These are phyloP conservation scores for Montipora sp. DNA, from an alignment of 64 coral and sea anemone species.

Conservation along the genomic window DNA sequence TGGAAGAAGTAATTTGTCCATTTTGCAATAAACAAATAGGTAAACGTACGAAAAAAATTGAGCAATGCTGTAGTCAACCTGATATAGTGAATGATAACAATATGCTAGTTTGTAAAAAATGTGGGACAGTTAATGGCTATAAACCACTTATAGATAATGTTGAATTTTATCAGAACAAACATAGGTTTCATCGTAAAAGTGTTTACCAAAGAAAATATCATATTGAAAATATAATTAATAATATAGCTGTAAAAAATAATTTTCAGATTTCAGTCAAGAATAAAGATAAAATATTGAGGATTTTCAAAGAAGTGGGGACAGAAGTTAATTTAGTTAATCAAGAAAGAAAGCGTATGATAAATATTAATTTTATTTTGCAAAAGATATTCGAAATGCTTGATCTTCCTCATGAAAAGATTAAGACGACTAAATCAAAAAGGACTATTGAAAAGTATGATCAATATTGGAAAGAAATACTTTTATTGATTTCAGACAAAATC, in stretches of 20 bases:
- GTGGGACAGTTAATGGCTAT: background rate
- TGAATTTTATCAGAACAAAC: background rate
- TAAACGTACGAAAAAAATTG: no score
- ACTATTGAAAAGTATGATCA: background rate
- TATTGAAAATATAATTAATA: background rate
- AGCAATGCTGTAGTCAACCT: no score
- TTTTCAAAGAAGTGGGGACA: background rate
- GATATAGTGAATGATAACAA: no score
- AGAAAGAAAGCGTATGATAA: background rate
- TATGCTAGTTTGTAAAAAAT: no score
- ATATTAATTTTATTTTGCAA: background rate
- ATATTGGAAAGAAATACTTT: background rate
- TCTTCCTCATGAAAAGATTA: background rate
- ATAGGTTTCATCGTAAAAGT: background rate
- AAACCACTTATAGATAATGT: background rate
- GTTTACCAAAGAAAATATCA: background rate
- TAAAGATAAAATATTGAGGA: background rate
- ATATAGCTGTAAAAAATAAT: background rate
- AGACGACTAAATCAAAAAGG: background rate
- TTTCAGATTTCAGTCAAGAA: background rate
- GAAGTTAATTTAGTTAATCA: background rate
- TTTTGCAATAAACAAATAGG: no score
- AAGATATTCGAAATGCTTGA: background rate
- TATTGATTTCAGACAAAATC: background rate
- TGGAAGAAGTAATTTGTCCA: no score